phyloP scores from a whole-genome alignment of 2,113 vertebrate genomes.

The Azemiops feae region DNA sequence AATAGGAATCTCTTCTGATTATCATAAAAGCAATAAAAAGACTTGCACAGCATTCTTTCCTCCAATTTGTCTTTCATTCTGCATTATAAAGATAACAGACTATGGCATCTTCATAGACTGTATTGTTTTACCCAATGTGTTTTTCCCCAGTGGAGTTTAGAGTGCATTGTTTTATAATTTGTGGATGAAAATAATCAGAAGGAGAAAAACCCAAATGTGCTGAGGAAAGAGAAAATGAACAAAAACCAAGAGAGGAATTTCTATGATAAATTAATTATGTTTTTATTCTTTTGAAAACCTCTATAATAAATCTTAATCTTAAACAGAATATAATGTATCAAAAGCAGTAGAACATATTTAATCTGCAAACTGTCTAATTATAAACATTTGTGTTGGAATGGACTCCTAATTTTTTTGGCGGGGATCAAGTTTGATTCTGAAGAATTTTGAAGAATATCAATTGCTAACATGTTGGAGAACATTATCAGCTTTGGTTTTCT shows the following conservation, averaged over 20 bases:
- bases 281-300: conserved; percentile 52
- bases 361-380: conserved; percentile 47
- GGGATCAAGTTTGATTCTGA: conserved; percentile 53
- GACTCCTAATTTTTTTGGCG: conserved; percentile 7
- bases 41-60: conserved; percentile 66
- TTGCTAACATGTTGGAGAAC: conserved; percentile 8
- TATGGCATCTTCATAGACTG: conserved; percentile 52
- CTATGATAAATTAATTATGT: conserved; percentile 56
- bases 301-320: conserved; percentile 35
- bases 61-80: conserved; percentile 75
- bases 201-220: conserved; percentile 53
- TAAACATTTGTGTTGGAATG: conserved; percentile 37
- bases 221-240: conserved; percentile 49
- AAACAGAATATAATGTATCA: conserved; percentile 44
- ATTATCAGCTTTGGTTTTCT: not conserved
- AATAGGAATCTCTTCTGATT: conserved; percentile 70
- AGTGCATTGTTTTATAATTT: conserved; percentile 70
- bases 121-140: conserved; percentile 61
- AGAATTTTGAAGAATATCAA: conserved; percentile 38
- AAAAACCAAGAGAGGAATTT: conserved; percentile 39
- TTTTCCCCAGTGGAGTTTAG: conserved; percentile 64
- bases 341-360: conserved; percentile 43
- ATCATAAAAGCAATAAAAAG: conserved; percentile 73
- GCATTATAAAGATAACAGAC: conserved; percentile 76
- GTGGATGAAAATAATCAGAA: conserved; percentile 67